Conservation (phyloP, 2,113 vertebrate species). For the Nyctibius bracteatus region DNA sequence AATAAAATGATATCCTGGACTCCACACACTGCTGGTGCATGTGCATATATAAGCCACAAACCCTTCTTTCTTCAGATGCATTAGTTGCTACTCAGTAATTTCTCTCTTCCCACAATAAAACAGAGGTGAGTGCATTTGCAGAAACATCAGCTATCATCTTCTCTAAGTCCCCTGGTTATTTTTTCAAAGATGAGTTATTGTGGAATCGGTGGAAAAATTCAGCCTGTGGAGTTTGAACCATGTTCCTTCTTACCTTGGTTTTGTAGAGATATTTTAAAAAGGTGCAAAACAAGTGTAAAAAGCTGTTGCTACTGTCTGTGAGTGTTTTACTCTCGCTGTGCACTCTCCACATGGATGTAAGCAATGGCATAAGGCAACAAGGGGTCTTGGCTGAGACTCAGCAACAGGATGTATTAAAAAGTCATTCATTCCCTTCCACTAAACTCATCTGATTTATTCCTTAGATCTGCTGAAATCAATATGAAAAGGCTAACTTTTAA, state of each 20-base stretch:
- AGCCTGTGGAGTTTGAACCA: background rate
- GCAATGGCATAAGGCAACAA: background rate
- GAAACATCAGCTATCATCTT: background rate
- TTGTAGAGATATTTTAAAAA: background rate
- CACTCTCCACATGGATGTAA: background rate
- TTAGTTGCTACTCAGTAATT: background rate
- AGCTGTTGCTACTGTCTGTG: background rate
- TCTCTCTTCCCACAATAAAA: background rate
- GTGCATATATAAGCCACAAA: background rate
- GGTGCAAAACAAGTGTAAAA: background rate
- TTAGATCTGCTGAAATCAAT: constrained; percentile 18
- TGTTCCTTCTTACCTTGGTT: background rate
- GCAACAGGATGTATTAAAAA: background rate
- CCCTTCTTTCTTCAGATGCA: background rate
- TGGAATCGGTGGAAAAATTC: background rate
- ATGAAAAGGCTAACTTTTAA: background rate
- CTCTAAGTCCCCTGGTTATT: background rate
- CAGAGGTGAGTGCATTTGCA: background rate
- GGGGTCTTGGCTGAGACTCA: background rate
- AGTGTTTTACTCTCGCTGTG: background rate
- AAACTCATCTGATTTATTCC: background rate
- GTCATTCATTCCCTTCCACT: background rate
- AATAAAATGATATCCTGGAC: background rate
- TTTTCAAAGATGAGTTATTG: background rate
- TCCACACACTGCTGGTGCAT: background rate